Evolutionary conservation across 2,113 vertebrate species (phyloP), one percentile per base, ranked within the genome.

Genomic region (Colossoma macropomum): DNA sequence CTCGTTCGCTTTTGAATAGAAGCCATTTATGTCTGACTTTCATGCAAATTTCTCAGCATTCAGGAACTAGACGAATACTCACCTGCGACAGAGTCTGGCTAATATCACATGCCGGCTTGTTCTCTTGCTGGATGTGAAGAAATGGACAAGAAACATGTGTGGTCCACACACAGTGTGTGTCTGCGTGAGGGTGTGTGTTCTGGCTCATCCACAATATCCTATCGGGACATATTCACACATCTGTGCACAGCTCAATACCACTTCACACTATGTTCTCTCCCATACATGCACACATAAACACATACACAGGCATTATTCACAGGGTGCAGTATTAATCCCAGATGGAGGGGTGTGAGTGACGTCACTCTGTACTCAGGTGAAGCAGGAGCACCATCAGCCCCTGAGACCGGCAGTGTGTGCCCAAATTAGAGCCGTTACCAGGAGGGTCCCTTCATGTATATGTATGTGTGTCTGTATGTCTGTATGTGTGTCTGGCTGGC

Each of bases 401-500:
- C 68, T 25, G 86, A 82, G 86, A 84, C 75, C 32, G 71, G 25
- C 45, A 68, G 79, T n/a, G 25, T 75, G 70, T 45, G 56, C 56
- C 34, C 56, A 79, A 79, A 75, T 84, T 84, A 82, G 86, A 69
- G 45, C 80, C 27, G 86, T 87, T 79, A 78, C 82, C 72, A 87
- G 75, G 79, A 84, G 82, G 79, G 70, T 86, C 82, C 54, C 65
- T 79, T 19, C 54, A 30, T 65, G 21, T 63, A 23, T 54, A 32
- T 79, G 28, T 45, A 28, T 68, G 70, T 30, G 72, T n/a, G 62
- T 66, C n/a, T 41, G 60, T 50, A 60, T 56, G 60, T 66, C 19
- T 69, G 21, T 23, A 1, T 25, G 32, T 69, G 28, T 69, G 21
- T 45, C 6, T 45, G n/a, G 15, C 68, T 76, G 74, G 74, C 38